phyloP scores from a whole-genome alignment of 2,888 invertebrate species.

The Atrina japonica region DNA sequence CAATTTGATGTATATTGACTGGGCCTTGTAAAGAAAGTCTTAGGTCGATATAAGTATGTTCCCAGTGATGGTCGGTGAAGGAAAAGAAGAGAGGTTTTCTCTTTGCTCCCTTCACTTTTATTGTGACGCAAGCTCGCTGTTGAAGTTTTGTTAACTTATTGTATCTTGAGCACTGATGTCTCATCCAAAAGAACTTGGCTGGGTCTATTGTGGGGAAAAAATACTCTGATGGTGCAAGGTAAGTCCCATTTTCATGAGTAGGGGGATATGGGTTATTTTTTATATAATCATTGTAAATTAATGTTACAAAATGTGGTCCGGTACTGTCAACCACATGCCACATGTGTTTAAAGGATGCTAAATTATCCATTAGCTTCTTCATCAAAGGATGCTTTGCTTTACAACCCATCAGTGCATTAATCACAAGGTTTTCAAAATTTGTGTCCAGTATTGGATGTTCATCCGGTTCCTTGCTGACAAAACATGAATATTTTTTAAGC shows the following conservation, averaged over 20 bases:
- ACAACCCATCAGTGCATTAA: conserved; percentile 75
- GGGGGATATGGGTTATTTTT: conserved; percentile 24
- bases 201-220: conserved; percentile 74
- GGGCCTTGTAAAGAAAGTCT: conserved; percentile 63
- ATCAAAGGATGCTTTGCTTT: conserved; percentile 72
- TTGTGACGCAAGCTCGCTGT: conserved; percentile 64
- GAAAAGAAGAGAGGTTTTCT: conserved; percentile 59
- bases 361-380: conserved; percentile 65
- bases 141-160: conserved; percentile 59
- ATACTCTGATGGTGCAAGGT: conserved; percentile 71
- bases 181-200: conserved; percentile 66
- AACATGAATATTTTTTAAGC: conserved; percentile 66
- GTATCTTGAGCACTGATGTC: conserved; percentile 61
- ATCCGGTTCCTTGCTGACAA: conserved; percentile 73
- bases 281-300: conserved; percentile 59
- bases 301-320: conserved; percentile 73
- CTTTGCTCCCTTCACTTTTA: conserved; percentile 62
- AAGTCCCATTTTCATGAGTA: conserved; percentile 57
- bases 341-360: conserved; percentile 68
- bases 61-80: conserved; percentile 74
- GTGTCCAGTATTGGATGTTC: conserved; percentile 72
- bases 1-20: conserved; percentile 51
- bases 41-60: conserved; percentile 70
- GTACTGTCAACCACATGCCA: conserved; percentile 75
- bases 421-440: conserved; percentile 71